phyloP scores from a whole-genome alignment of 1,140 invertebrate species.

The Melipona quadrifasciata region DNA sequence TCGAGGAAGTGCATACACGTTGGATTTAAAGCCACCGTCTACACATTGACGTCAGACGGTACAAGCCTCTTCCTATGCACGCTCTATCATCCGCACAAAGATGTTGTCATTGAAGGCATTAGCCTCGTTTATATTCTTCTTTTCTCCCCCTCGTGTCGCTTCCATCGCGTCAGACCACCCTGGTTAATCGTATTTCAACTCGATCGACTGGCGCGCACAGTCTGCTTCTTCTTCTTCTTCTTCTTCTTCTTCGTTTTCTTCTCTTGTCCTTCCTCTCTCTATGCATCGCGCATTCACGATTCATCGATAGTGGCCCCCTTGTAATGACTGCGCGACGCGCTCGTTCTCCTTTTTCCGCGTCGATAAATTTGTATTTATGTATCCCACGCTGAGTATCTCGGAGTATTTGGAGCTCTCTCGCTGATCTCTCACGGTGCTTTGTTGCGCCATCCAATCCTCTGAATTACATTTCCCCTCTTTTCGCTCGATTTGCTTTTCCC shows the following conservation, averaged over 20 bases:
- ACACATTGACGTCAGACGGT: slow-evolving; percentile 26
- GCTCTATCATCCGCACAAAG: slow-evolving; percentile 65
- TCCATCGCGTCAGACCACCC: slow-evolving; percentile 60
- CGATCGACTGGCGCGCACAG: slow-evolving; percentile 38
- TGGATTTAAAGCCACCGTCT: slow-evolving; percentile 42
- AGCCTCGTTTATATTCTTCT: slow-evolving; percentile 65
- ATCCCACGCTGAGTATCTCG: too few relatives aligned
- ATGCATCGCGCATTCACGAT: slow-evolving; percentile 17
- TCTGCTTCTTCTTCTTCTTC: background rate
- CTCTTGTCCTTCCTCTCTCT: background rate
- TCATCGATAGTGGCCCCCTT: slow-evolving; percentile 11
- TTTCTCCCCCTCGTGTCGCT: slow-evolving; percentile 52
- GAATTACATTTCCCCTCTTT: background rate
- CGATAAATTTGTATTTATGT: slow-evolving; percentile 36
- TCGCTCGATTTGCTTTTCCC: background rate
- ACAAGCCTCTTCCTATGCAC: slow-evolving; percentile 62
- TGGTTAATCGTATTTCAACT: slow-evolving; percentile 58
- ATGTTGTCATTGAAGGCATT: slow-evolving; percentile 74
- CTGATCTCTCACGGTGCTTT: background rate
- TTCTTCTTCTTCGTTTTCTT: background rate
- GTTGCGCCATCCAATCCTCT: background rate
- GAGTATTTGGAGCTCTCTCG: background rate
- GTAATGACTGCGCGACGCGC: slow-evolving; percentile 5
- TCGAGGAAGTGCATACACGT: slow-evolving; percentile 53
- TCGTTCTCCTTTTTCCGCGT: background rate